Percentiles rank a stretch among this genome's conserved stretches.
Conservation (phyloP, 2,797 vertebrate genomes). For the Eutrigla gurnardus region DNA sequence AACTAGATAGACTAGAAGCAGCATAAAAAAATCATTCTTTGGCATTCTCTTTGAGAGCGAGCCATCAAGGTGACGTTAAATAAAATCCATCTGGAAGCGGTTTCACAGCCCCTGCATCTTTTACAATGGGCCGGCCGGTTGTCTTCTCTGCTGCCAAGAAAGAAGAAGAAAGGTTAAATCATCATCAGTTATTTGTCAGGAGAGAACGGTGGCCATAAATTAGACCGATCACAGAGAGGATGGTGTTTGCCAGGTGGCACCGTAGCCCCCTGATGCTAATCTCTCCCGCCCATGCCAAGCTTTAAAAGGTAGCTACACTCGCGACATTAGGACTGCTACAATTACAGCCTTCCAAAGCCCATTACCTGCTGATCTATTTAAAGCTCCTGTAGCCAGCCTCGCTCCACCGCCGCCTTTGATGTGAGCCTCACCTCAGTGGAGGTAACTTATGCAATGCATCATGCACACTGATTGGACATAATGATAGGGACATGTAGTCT, state of each 20-base stretch:
- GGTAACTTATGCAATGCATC: slow-evolving; percentile 35
- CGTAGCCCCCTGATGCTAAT: slow-evolving; percentile 67
- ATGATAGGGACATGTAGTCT: slow-evolving; percentile 15
- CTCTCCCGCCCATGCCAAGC: slow-evolving; percentile 65
- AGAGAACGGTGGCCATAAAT: slow-evolving; percentile 50
- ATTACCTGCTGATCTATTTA: slow-evolving; percentile 80
- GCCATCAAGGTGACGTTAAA: slow-evolving; percentile 48
- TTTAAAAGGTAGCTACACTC: slow-evolving; percentile 57
- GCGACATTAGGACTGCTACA: slow-evolving; percentile 60
- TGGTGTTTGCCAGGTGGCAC: slow-evolving; percentile 69
- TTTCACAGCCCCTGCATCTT: slow-evolving; percentile 33
- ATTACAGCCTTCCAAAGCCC: slow-evolving; percentile 75
- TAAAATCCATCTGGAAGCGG: slow-evolving; percentile 43
- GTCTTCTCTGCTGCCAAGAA: slow-evolving; percentile 30
- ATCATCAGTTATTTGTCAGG: slow-evolving; percentile 44
- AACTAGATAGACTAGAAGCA: slow-evolving; percentile 42
- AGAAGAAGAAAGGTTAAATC: slow-evolving; percentile 45
- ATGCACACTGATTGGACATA: slow-evolving; percentile 38
- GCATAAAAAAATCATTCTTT: slow-evolving; percentile 58
- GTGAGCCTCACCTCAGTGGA: slow-evolving; percentile 46
- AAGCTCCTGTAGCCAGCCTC: slow-evolving; percentile 64
- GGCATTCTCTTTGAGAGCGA: slow-evolving; percentile 41
- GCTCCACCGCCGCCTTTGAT: slow-evolving; percentile 59
- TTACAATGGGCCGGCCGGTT: slow-evolving; percentile 30
- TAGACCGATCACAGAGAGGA: slow-evolving; percentile 62